These are phyloP conservation scores for Peromyscus nudipes DNA, from an alignment of 2,797 vertebrate species.

Conservation along the genomic window DNA sequence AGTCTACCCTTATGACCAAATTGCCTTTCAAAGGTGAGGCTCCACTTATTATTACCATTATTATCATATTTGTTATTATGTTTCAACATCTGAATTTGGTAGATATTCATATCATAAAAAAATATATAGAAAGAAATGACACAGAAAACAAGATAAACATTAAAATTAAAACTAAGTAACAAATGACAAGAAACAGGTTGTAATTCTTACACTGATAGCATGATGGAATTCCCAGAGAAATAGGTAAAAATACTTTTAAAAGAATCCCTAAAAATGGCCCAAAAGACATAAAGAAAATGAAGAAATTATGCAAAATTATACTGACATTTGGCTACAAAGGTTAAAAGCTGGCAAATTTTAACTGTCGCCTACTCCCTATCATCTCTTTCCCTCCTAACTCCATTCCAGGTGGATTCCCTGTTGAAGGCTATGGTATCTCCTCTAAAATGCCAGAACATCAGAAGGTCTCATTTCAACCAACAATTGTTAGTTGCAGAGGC, in stretches of 20 bases:
- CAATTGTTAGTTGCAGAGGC: not conserved
- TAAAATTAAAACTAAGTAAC: constrained; percentile 39
- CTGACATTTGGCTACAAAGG: not conserved
- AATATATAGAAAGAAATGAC: not conserved
- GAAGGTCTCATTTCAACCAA: not conserved
- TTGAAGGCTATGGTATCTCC: not conserved
- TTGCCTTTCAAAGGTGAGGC: not conserved
- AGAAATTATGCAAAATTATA: not conserved
- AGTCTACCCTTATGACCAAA: not conserved
- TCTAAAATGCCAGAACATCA: not conserved
- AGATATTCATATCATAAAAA: not conserved
- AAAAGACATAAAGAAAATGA: constrained; percentile 7
- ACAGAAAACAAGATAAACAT: constrained; percentile 34
- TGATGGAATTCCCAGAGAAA: not conserved
- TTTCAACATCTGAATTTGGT: not conserved
- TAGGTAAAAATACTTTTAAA: not conserved
- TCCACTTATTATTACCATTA: not conserved
- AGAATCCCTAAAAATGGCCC: not conserved
- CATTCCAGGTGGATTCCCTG: not conserved
- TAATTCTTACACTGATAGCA: not conserved
- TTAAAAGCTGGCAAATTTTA: not conserved
- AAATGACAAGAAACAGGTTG: not conserved
- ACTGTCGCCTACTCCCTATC: not conserved
- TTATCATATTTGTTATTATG: not conserved
- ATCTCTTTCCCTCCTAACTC: not conserved